phyloP scores from a whole-genome alignment of 37 sponge, comb jelly and placozoan genomes.

The Aplysina aerophoba region DNA sequence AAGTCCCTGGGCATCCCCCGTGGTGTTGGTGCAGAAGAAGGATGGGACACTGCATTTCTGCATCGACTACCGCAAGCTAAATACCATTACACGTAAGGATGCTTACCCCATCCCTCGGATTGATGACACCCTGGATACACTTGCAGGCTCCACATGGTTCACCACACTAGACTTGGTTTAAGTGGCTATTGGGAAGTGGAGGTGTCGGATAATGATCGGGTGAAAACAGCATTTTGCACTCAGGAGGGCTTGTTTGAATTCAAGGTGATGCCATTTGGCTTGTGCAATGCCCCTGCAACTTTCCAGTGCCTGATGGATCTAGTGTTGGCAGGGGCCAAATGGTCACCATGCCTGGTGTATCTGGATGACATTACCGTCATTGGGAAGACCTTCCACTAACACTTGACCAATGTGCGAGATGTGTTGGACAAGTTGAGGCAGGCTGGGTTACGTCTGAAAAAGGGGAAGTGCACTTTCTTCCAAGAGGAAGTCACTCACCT shows the following conservation, averaged over 20 bases:
- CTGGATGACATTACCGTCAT: constrained; percentile 49
- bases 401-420: constrained; percentile 19
- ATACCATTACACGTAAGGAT: constrained; percentile 35
- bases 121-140: constrained; percentile 41
- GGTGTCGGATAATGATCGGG: constrained; percentile 17
- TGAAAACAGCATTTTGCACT: constrained; percentile 57
- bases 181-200: constrained; percentile 58
- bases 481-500: constrained; percentile 32
- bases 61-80: constrained; percentile 42
- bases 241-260: constrained; percentile 43
- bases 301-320: constrained; percentile 48
- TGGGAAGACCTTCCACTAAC: constrained; percentile 35
- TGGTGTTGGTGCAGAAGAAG: constrained; percentile 46
- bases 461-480: constrained; percentile 35
- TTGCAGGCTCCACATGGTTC: constrained; percentile 45
- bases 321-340: constrained; percentile 34
- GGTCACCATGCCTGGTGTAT: constrained; percentile 48
- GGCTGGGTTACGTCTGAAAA: constrained; percentile 37
- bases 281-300: constrained; percentile 47
- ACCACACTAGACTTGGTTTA: constrained; percentile 35
- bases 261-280: constrained; percentile 60
- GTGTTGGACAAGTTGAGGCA: constrained; percentile 38
- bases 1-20: constrained; percentile 47
- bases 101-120: constrained; percentile 49
- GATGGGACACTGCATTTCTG: constrained; percentile 32